A percentile compares a stretch with the other conserved stretches of the same genome.
phyloP scores from a whole-genome alignment of 92 coral and sea anemone species.

The Metridium senile region DNA sequence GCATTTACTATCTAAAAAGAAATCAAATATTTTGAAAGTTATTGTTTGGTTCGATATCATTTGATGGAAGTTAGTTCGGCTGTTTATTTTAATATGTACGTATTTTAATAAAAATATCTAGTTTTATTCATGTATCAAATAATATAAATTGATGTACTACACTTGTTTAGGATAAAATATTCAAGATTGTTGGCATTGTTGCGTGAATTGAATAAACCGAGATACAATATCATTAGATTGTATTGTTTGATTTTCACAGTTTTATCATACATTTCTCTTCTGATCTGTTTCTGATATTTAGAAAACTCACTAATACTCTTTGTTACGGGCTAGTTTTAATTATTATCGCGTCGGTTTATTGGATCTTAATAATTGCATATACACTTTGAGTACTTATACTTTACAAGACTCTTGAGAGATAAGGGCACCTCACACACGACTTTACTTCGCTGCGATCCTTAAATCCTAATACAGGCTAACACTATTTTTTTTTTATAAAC shows the following conservation, averaged over 20 bases:
- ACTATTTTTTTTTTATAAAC: too few relatives aligned
- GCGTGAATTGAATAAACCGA: background rate
- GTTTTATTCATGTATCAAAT: background rate
- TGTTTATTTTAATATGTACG: too few relatives aligned
- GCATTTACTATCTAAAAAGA: slow-evolving; percentile 1
- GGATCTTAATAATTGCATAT: background rate
- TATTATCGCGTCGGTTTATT: background rate
- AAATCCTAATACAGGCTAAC: too few relatives aligned
- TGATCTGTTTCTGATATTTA: background rate
- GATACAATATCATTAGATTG: background rate
- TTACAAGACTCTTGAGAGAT: background rate
- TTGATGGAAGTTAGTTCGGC: background rate
- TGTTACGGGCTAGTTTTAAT: background rate
- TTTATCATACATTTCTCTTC: background rate
- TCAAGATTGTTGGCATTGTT: background rate
- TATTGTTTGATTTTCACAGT: slow-evolving; percentile 10
- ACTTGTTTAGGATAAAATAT: slow-evolving; percentile 2
- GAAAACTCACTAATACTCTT: slow-evolving; percentile 9
- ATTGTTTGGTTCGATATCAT: background rate
- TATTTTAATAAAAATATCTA: too few relatives aligned
- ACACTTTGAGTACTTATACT: background rate
- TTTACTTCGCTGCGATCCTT: too few relatives aligned
- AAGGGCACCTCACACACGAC: background rate
- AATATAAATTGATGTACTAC: background rate
- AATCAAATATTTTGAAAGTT: background rate